These are phyloP conservation scores for Brachypalpus laphriformis DNA, from an alignment of 2,888 invertebrate genomes.

Conservation along the genomic window DNA sequence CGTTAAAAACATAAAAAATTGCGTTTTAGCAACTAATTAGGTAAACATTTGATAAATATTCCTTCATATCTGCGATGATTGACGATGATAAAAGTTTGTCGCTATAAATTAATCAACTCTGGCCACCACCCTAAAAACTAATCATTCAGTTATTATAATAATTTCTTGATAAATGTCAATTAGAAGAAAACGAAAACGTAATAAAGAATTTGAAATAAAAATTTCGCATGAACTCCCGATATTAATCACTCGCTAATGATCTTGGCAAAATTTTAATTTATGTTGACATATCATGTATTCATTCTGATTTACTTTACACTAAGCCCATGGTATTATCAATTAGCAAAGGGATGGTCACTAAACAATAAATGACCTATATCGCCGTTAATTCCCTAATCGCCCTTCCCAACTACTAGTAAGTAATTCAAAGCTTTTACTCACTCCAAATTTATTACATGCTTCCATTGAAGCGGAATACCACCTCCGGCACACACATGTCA, in stretches of 20 bases:
- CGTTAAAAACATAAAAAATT: not conserved
- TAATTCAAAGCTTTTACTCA: conserved; percentile 47
- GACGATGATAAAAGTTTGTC: not conserved
- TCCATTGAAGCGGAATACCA: conserved; percentile 34
- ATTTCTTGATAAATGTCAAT: not conserved
- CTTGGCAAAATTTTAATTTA: conserved; percentile 28
- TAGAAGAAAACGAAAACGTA: not conserved
- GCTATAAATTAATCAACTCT: not conserved
- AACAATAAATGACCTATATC: conserved; percentile 40
- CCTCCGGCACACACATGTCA: conserved; percentile 28
- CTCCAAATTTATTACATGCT: not conserved
- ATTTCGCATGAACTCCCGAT: conserved; percentile 17
- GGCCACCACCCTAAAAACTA: conserved; percentile 2
- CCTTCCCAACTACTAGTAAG: conserved; percentile 26
- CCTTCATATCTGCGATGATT: not conserved
- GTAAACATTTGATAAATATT: not conserved
- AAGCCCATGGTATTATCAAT: conserved; percentile 22
- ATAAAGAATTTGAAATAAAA: not conserved
- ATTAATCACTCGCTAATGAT: conserved; percentile 38
- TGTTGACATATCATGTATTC: conserved; percentile 52
- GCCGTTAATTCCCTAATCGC: conserved; percentile 19
- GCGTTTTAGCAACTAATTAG: not conserved
- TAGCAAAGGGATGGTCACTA: conserved; percentile 42
- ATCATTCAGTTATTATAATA: not conserved
- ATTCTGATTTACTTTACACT: conserved; percentile 17